A percentile compares a stretch with the other conserved stretches of the same genome.
Evolutionary conservation across 2,113 vertebrate genomes (phyloP).

Genomic region (Misgurnus anguillicaudatus): DNA sequence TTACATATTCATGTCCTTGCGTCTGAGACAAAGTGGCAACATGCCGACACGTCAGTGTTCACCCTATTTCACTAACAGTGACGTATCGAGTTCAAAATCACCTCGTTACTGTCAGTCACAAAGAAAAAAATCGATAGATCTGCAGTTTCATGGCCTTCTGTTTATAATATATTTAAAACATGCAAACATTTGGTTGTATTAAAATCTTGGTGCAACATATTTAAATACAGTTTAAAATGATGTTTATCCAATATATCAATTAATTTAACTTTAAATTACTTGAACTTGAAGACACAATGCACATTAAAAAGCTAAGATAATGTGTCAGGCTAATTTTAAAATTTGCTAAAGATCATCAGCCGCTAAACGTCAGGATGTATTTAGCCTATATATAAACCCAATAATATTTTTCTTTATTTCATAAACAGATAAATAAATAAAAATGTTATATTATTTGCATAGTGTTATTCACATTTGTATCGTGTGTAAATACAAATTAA

Average conservation of each 20-base stretch:
- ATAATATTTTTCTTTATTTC: too few species aligned
- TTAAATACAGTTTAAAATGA: too few species aligned
- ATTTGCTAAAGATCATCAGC: too few species aligned
- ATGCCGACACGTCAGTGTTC: neutral
- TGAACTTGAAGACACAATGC: neutral
- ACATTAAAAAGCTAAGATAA: neutral
- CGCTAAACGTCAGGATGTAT: too few species aligned
- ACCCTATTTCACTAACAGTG: neutral
- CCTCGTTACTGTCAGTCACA: constrained; percentile 1
- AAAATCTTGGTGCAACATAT: neutral
- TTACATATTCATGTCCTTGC: neutral
- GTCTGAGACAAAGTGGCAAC: neutral
- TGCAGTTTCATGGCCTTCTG: neutral
- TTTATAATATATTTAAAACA: neutral
- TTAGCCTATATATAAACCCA: too few species aligned
- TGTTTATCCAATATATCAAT: too few species aligned
- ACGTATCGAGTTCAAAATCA: neutral
- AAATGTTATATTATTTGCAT: neutral
- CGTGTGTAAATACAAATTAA: too few species aligned
- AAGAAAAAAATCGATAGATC: constrained; percentile 6
- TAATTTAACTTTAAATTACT: too few species aligned
- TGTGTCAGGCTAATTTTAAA: too few species aligned
- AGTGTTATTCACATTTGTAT: too few species aligned
- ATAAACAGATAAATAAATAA: too few species aligned
- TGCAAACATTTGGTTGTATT: neutral